phyloP scores from a whole-genome alignment of 2,888 invertebrate species.

The Punctoribates punctum region DNA sequence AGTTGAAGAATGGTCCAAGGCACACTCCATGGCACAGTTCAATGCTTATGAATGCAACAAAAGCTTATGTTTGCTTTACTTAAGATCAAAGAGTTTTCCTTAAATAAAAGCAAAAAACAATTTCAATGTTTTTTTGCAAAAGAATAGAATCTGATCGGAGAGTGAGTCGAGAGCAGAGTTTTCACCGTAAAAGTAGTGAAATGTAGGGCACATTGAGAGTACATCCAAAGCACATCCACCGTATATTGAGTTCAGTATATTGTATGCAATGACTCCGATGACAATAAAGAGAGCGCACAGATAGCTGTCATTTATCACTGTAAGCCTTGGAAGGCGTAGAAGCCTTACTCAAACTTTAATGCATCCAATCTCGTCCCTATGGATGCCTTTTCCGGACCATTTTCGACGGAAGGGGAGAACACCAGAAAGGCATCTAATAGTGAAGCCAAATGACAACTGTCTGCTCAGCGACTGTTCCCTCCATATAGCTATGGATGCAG shows the following conservation, averaged over 20 bases:
- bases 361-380: conserved; percentile 39
- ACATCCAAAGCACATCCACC: too few species aligned
- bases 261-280: conserved; percentile 27
- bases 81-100: too few species aligned
- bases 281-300: conserved; percentile 23
- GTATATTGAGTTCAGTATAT: conserved; percentile 11
- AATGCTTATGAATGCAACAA: too few species aligned
- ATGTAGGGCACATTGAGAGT: too few species aligned
- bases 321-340: conserved; percentile 28
- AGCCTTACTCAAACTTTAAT: conserved; percentile 41
- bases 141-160: neutral
- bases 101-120: too few species aligned
- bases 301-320: conserved; percentile 38
- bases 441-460: conserved; percentile 37
- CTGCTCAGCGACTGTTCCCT: neutral
- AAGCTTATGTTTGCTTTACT: too few species aligned
- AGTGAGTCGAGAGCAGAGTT: neutral
- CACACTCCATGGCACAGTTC: too few species aligned
- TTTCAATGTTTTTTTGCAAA: neutral
- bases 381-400: conserved; percentile 42
- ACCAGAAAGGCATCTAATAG: conserved; percentile 8
- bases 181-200: neutral
- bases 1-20: too few species aligned
- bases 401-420: conserved; percentile 38
- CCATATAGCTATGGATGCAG: too few species aligned